Conservation (phyloP, 2,888 invertebrate species). For the Allacma fusca region DNA sequence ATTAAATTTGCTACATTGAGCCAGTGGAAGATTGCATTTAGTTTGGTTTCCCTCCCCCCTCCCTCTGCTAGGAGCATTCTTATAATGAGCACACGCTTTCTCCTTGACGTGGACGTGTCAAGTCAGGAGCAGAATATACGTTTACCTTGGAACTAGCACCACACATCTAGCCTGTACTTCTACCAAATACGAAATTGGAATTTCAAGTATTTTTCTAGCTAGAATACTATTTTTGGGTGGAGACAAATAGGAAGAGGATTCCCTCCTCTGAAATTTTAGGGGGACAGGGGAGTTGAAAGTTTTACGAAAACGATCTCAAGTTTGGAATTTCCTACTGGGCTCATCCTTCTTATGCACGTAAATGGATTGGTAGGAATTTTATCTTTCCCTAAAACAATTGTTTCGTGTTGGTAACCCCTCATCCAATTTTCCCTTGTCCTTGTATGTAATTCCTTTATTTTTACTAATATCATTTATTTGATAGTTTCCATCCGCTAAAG, state of each 20-base stretch:
- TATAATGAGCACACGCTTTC: neutral
- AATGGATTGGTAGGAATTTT: neutral
- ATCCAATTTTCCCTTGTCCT: conserved; percentile 17
- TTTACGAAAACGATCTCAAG: neutral
- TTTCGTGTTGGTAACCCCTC: conserved; percentile 13
- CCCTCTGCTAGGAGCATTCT: neutral
- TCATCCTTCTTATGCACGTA: neutral
- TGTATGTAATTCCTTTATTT: neutral
- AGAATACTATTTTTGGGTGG: neutral
- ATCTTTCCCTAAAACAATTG: conserved; percentile 4
- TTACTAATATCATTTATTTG: neutral
- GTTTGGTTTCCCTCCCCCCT: neutral
- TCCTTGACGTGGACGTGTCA: neutral
- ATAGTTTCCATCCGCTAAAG: neutral
- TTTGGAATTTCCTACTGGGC: neutral
- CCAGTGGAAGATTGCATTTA: neutral
- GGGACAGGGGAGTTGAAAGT: neutral
- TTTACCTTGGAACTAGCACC: too few species aligned
- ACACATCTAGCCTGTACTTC: too few species aligned
- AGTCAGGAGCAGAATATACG: neutral
- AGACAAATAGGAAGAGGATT: neutral
- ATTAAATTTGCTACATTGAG: neutral
- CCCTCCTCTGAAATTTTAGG: too few species aligned
- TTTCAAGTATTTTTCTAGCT: neutral
- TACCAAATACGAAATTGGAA: neutral